Evolutionary conservation across 1,140 invertebrate species (phyloP).

Genomic region (Trichogramma pretiosum): DNA sequence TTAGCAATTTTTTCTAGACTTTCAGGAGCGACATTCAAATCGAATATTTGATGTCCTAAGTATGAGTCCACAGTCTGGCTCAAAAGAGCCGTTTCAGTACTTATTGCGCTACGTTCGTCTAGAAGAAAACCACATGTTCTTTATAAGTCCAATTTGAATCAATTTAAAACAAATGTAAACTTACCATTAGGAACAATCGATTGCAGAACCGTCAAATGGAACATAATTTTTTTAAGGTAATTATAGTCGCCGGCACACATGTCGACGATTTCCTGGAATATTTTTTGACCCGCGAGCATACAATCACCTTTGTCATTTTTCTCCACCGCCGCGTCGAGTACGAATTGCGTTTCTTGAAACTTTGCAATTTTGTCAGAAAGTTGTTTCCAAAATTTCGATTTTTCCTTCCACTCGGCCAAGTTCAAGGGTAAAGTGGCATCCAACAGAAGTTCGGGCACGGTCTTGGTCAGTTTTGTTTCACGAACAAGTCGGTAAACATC

Average conservation of each 20-base stretch:
- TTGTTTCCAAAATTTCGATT: constrained; percentile 27
- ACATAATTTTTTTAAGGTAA: constrained; percentile 28
- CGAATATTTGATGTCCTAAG: constrained; percentile 51
- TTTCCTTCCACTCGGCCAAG: constrained; percentile 25
- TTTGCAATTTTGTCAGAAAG: constrained; percentile 15
- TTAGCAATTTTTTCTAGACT: constrained; percentile 48
- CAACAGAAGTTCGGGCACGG: constrained; percentile 9
- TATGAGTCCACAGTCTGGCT: constrained; percentile 31
- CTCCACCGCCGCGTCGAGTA: background rate
- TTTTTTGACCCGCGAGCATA: constrained; percentile 13
- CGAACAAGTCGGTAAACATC: constrained; percentile 28
- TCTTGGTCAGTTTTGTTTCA: constrained; percentile 7
- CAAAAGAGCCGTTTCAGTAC: constrained; percentile 25
- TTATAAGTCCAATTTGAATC: background rate
- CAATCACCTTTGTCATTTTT: background rate
- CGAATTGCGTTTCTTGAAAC: constrained; percentile 11
- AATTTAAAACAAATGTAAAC: background rate
- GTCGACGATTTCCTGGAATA: constrained; percentile 21
- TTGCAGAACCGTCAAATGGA: constrained; percentile 27
- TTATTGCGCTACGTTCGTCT: constrained; percentile 19
- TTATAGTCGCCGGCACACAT: constrained; percentile 22
- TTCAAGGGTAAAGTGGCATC: constrained; percentile 27
- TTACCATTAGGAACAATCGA: constrained; percentile 25
- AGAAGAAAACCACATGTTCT: constrained; percentile 1
- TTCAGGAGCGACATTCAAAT: constrained; percentile 44